Evolutionary conservation across 2,113 vertebrate species (phyloP), one percentile per base, ranked within the genome.

Genomic region (Tympanuchus pallidicinctus): DNA sequence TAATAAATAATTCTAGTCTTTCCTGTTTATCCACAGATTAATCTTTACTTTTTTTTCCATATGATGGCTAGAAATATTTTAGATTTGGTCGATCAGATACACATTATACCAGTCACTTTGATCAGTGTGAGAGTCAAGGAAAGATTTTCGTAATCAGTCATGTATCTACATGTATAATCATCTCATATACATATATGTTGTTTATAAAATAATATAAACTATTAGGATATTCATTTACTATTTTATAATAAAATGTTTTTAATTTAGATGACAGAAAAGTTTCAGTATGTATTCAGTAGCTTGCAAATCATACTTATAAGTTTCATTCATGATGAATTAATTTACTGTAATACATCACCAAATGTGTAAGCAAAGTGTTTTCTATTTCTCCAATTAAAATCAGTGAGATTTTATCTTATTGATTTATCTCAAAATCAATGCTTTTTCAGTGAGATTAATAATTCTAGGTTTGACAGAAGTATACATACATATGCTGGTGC

Each of bases 1-100:
- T 75, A 89, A 59, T 95, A 67, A 82, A 22, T 80, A 90, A 93
- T 88, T 85, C 24, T 77, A 82, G 32, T 30, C 52, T 92, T 89
- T 93, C 57, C 52, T 67, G 54, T 45, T 96, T 67, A 42, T 12
- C n/a, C 76, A 32, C 71, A 78, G 86, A 89, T 63, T 83, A 90
- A 88, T 85, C 64, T 83, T 86, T 32, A 64, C 8, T 66, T 96
- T 97, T 97, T 93, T 93, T 72, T 82, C 63, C 30, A 70, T 86
- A 42, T 83, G 67, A 90, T 60, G 38, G 40, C 24, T 95, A 64
- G 22, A 94, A 93, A 95, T 80, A 92, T 40, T 94, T 93, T 27
- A 80, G 43, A 65, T 96, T 86, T 76, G 83, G 14, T 75, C 63
- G 52, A 67, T 67, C 32, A 88, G 71, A 86, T 81, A 6, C 42